Conservation (phyloP, 2,888 invertebrate species). For the Margaritifera margaritifera region DNA sequence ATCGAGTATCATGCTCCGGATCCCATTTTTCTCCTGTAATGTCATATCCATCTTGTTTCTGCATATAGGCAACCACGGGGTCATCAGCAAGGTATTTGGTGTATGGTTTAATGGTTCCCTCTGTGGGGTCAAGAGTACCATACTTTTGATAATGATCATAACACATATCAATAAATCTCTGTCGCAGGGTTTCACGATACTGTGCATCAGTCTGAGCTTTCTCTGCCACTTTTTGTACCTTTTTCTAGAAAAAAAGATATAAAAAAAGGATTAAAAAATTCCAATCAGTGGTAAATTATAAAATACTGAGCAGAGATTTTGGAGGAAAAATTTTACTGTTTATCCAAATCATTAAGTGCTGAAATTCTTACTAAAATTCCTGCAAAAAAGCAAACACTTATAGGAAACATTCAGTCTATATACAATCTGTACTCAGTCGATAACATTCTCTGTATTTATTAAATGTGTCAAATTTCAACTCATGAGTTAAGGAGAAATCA, state of each 20-base stretch:
- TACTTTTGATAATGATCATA: slow-evolving; percentile 47
- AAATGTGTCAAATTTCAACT: too few species aligned
- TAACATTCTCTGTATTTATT: too few species aligned
- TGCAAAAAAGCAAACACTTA: too few species aligned
- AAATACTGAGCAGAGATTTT: too few species aligned
- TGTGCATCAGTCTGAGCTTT: slow-evolving; percentile 16
- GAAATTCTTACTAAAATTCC: too few species aligned
- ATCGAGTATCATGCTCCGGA: slow-evolving; percentile 51
- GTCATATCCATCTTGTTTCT: slow-evolving; percentile 25
- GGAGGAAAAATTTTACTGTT: too few species aligned
- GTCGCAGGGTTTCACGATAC: slow-evolving; percentile 24
- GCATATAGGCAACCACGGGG: slow-evolving; percentile 51
- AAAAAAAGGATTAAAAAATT: too few species aligned
- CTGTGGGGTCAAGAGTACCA: slow-evolving; percentile 62
- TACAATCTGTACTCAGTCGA: too few species aligned
- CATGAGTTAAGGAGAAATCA: too few species aligned
- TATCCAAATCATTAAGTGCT: too few species aligned
- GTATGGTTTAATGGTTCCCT: slow-evolving; percentile 56
- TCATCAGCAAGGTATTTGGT: slow-evolving; percentile 47
- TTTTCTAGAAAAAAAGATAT: slow-evolving; percentile 17
- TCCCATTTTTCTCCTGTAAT: slow-evolving; percentile 45
- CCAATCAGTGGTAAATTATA: too few species aligned
- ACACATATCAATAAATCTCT: slow-evolving; percentile 52
- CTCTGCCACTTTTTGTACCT: slow-evolving; percentile 17
- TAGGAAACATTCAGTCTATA: too few species aligned